Percentiles rank a stretch among this genome's conserved stretches.
Evolutionary conservation across 2,797 vertebrate genomes (phyloP).

Genomic region (Pangasius larnaudii): DNA sequence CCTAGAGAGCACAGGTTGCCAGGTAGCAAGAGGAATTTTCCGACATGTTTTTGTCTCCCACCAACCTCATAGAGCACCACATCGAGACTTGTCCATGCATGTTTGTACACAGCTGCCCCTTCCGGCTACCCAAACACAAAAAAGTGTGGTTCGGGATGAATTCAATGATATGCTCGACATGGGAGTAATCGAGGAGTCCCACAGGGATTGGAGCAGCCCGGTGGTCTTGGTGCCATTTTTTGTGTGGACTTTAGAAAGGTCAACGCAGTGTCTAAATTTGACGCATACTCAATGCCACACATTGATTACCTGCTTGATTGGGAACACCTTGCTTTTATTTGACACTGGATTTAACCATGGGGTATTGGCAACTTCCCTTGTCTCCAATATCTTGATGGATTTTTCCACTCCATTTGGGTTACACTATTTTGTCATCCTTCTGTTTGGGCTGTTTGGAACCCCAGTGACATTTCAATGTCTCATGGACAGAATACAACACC

Average conservation of each 20-base stretch:
- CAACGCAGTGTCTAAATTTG: neutral
- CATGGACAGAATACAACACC: neutral
- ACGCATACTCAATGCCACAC: neutral
- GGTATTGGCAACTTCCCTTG: neutral
- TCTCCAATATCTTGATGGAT: neutral
- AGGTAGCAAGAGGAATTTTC: neutral
- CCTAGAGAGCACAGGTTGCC: neutral
- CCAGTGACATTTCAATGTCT: neutral
- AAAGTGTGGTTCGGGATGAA: neutral
- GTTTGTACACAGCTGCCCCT: neutral
- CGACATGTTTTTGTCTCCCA: neutral
- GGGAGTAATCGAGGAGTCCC: neutral
- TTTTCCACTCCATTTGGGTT: neutral
- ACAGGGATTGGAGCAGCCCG: neutral
- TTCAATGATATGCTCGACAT: neutral
- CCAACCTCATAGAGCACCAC: neutral
- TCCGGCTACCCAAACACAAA: no score
- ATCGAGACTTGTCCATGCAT: neutral
- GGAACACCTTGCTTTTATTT: neutral
- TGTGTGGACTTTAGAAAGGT: neutral
- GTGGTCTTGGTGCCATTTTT: neutral
- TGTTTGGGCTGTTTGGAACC: neutral
- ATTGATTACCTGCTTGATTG: neutral
- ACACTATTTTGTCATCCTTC: neutral
- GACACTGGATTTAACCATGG: neutral